Conservation (phyloP, 53 echinoderm and acorn worm genomes). For the Mesocentrotus franciscanus region DNA sequence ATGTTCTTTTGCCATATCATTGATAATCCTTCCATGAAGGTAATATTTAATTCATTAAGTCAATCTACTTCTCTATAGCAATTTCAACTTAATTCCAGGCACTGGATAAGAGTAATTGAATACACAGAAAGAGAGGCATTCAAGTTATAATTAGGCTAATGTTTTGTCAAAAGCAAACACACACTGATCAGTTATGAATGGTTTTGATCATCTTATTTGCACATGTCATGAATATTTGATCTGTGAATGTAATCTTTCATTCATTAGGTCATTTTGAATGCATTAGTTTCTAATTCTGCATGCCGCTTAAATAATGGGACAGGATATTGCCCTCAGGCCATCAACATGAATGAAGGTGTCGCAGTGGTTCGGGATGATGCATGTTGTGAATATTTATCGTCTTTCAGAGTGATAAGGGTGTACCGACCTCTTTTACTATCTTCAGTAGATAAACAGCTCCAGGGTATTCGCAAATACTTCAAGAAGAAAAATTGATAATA, state of each 20-base stretch:
- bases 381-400: background rate
- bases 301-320: background rate
- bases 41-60: background rate
- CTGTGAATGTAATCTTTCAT: conserved; percentile 19
- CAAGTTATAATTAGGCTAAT: background rate
- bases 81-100: background rate
- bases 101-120: background rate
- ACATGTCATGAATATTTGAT: background rate
- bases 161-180: background rate
- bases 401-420: background rate
- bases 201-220: background rate
- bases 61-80: background rate
- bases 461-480: background rate
- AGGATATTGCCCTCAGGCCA: background rate
- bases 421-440: background rate
- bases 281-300: background rate
- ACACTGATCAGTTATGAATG: conserved; percentile 17
- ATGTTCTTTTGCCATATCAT: background rate
- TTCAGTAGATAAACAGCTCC: background rate
- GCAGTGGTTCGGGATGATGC: background rate
- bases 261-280: conserved; percentile 40
- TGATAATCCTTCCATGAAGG: background rate
- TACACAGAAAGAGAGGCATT: background rate
- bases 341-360: conserved; percentile 6
- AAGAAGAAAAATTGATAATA: background rate